Conservation (phyloP, 2,113 vertebrate species). For the Prochilodus magdalenae region DNA sequence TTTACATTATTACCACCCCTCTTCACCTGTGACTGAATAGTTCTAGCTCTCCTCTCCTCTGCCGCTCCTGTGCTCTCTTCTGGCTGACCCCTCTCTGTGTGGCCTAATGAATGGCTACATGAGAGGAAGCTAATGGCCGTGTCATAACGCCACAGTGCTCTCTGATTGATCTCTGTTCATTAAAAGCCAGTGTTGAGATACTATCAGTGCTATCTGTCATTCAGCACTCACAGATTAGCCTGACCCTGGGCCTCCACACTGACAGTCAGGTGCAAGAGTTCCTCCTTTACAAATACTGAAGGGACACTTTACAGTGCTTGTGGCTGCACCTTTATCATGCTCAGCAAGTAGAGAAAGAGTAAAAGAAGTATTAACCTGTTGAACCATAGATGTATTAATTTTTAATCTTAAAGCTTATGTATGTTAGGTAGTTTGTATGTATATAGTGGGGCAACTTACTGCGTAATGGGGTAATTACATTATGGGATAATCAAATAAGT, state of each 20-base stretch:
- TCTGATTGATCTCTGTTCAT: conserved; percentile 56
- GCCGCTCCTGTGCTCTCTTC: background rate
- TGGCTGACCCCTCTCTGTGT: background rate
- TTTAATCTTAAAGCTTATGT: too few species aligned
- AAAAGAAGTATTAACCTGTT: too few species aligned
- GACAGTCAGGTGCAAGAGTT: background rate
- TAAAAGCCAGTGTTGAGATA: conserved; percentile 44
- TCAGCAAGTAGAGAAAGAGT: background rate
- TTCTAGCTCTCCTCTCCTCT: background rate
- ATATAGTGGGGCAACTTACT: too few species aligned
- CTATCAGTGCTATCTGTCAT: conserved; percentile 47
- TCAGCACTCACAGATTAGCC: conserved; percentile 37
- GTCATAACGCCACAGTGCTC: conserved; percentile 46
- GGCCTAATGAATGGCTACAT: conserved; percentile 33
- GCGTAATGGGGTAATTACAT: too few species aligned
- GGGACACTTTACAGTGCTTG: background rate
- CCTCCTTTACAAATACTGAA: conserved; percentile 8
- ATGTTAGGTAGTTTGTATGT: too few species aligned
- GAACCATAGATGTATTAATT: too few species aligned
- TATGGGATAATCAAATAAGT: too few species aligned
- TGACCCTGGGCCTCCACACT: conserved; percentile 18
- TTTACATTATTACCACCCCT: conserved; percentile 8
- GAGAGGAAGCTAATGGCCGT: conserved; percentile 47
- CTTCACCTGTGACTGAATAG: conserved; percentile 31
- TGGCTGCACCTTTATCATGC: background rate